Conservation (phyloP, 2,888 invertebrate genomes). For the Acrobasis consociella region DNA sequence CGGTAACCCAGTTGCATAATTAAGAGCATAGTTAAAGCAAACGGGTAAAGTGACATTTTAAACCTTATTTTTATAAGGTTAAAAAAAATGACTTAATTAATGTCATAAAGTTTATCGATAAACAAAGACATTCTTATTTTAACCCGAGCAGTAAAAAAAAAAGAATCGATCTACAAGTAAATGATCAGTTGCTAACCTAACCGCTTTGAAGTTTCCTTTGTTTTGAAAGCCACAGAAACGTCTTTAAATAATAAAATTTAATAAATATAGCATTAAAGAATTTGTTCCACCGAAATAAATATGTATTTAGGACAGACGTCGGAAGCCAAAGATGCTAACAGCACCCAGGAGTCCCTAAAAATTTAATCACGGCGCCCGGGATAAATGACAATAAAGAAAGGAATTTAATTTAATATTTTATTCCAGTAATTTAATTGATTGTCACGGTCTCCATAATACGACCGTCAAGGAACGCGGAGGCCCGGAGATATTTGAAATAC, state of each 20-base stretch:
- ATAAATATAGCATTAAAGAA: not conserved
- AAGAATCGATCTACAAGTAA: no score
- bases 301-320: constrained; percentile 2
- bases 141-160: no score
- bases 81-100: no score
- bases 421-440: constrained; percentile 68
- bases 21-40: constrained; percentile 30
- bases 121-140: no score
- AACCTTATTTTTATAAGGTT: not conserved
- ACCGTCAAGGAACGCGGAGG: constrained; percentile 54
- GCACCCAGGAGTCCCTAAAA: constrained; percentile 13
- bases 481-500: constrained; percentile 70
- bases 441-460: constrained; percentile 47
- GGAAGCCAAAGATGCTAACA: constrained; percentile 6
- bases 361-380: constrained; percentile 25
- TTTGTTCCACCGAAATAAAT: not conserved
- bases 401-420: constrained; percentile 64
- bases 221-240: no score
- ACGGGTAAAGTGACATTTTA: not conserved
- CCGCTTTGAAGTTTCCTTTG: no score
- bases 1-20: constrained; percentile 49
- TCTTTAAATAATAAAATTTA: not conserved
- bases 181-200: no score
- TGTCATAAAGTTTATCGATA: no score
- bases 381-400: constrained; percentile 33